Percentiles rank a stretch among this genome's conserved stretches.
These are phyloP conservation scores for Luperina nickerlii DNA, from an alignment of 2,888 invertebrate species.

Conservation along the genomic window DNA sequence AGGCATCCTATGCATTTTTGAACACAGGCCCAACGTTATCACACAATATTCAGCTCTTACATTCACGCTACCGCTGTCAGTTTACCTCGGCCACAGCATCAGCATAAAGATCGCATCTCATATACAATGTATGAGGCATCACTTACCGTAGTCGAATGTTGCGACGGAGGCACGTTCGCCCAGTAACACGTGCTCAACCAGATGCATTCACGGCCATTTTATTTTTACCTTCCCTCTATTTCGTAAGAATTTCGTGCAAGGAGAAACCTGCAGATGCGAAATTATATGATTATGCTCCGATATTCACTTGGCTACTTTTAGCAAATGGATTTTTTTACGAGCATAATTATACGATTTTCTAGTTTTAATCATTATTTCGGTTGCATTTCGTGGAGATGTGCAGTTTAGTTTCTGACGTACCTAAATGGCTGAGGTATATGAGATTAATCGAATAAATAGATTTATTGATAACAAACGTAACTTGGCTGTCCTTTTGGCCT, in stretches of 20 bases:
- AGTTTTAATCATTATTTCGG: background rate
- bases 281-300: slow-evolving; percentile 30
- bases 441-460: background rate
- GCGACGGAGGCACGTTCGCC: slow-evolving; percentile 33
- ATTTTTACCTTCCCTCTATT: slow-evolving; percentile 26
- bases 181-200: slow-evolving; percentile 45
- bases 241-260: slow-evolving; percentile 25
- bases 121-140: slow-evolving; percentile 43
- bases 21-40: slow-evolving; percentile 3
- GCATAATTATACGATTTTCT: background rate
- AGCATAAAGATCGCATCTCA: slow-evolving; percentile 47
- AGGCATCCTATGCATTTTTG: background rate
- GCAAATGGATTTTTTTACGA: slow-evolving; percentile 34
- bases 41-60: slow-evolving; percentile 9
- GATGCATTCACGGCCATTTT: slow-evolving; percentile 35
- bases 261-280: slow-evolving; percentile 40
- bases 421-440: background rate
- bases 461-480: background rate
- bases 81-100: slow-evolving; percentile 26
- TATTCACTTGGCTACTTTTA: slow-evolving; percentile 15
- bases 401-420: background rate
- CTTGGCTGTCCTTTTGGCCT: background rate
- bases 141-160: slow-evolving; percentile 17
- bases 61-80: slow-evolving; percentile 11
- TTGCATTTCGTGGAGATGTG: background rate